A percentile compares a stretch with the other conserved stretches of the same genome.
phyloP scores from a whole-genome alignment of 2,113 vertebrate genomes.

The Zingel zingel region DNA sequence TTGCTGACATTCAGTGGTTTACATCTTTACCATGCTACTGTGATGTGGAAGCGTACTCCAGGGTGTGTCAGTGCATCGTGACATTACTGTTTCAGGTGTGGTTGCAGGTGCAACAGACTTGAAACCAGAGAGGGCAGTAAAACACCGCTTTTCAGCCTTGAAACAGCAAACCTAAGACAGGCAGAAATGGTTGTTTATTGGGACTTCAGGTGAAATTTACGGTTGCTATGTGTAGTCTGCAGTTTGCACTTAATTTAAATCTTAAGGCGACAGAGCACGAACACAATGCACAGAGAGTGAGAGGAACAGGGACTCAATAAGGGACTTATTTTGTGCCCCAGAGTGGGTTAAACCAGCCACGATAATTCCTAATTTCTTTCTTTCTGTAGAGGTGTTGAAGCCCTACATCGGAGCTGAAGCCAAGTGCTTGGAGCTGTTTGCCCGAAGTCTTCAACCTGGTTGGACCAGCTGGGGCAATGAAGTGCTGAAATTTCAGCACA shows the following conservation, averaged over 20 bases:
- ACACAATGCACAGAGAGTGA: too few relatives aligned
- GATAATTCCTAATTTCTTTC: constrained; percentile 38
- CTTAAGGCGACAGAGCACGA: background rate
- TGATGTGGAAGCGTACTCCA: too few relatives aligned
- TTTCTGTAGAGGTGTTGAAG: constrained; percentile 87
- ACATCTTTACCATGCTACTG: too few relatives aligned
- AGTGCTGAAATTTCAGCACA: constrained; percentile 95
- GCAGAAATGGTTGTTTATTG: too few relatives aligned
- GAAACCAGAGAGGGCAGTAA: background rate
- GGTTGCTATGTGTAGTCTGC: background rate
- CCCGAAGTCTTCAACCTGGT: constrained; percentile 92
- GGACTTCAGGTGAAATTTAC: background rate
- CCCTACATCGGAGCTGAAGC: constrained; percentile 85
- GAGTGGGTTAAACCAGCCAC: background rate
- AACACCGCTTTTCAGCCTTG: background rate
- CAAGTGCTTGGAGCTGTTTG: constrained; percentile 93
- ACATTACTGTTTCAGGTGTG: background rate
- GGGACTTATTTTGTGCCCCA: background rate
- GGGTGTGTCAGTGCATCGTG: background rate
- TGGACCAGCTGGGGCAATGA: constrained; percentile 99
- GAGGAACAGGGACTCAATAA: background rate
- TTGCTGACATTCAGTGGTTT: too few relatives aligned
- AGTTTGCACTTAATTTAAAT: background rate
- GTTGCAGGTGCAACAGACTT: background rate
- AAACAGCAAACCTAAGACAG: background rate